phyloP scores from a whole-genome alignment of 2,113 vertebrate genomes.

The Zosterops hypoxanthus region DNA sequence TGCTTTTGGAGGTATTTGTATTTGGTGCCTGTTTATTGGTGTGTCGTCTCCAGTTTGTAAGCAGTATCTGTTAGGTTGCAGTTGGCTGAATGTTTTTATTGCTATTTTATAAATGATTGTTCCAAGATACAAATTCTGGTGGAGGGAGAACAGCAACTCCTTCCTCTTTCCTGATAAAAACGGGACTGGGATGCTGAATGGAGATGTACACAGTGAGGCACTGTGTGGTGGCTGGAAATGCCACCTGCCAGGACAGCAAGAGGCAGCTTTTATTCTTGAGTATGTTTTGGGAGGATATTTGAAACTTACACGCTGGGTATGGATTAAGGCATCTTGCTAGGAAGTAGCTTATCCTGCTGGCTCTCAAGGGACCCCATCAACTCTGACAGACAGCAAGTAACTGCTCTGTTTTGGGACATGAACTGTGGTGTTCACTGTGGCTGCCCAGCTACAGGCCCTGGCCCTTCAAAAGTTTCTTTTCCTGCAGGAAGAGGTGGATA shows the following conservation, averaged over 20 bases:
- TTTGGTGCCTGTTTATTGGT: not conserved
- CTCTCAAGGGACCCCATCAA: not conserved
- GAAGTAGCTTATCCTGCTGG: not conserved
- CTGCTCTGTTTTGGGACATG: accelerated
- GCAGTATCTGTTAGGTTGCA: not conserved
- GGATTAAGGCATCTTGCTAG: not conserved
- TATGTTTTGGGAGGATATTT: not conserved
- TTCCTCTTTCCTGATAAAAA: not conserved
- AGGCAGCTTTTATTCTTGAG: not conserved
- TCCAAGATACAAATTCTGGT: not conserved
- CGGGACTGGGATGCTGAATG: not conserved
- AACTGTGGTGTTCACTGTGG: accelerated
- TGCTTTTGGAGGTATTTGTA: not conserved
- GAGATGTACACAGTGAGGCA: not conserved
- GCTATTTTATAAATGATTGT: not conserved
- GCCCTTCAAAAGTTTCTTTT: not conserved
- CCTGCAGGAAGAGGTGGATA: not conserved
- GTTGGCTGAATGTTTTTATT: not conserved
- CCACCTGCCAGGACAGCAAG: not conserved
- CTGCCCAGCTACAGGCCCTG: not conserved
- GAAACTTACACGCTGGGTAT: not conserved
- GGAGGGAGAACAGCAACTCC: not conserved
- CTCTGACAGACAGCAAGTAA: no score
- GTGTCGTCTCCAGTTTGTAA: not conserved
- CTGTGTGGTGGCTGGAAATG: not conserved